Evolutionary conservation across 2,888 invertebrate species (phyloP).

Genomic region (Lasioglossum morio): DNA sequence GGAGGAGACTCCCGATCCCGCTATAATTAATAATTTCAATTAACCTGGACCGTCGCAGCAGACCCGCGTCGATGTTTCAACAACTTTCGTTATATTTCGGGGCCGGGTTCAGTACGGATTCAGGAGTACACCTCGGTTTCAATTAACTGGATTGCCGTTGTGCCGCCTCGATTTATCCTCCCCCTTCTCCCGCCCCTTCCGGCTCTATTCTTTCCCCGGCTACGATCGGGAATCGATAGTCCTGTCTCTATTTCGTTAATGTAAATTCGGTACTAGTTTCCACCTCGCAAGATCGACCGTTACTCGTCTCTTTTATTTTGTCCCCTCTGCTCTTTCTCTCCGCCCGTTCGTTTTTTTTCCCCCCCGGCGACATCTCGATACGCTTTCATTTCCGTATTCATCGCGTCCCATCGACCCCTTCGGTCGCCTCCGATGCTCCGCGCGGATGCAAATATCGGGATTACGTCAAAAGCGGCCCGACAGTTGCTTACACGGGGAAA

Average conservation of each 20-base stretch:
- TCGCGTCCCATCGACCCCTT: not conserved
- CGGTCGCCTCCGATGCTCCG: not conserved
- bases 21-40: slow-evolving; percentile 69
- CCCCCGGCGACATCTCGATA: slow-evolving; percentile 13
- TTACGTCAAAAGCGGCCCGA: not conserved
- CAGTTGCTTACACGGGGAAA: not conserved
- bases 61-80: slow-evolving; percentile 29
- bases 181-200: not conserved
- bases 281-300: slow-evolving; percentile 27
- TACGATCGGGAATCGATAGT: slow-evolving; percentile 64
- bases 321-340: not conserved
- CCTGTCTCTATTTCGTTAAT: slow-evolving; percentile 62
- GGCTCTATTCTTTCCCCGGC: slow-evolving; percentile 5
- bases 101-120: slow-evolving; percentile 31
- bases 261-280: slow-evolving; percentile 56
- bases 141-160: slow-evolving; percentile 69
- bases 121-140: slow-evolving; percentile 59
- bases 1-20: slow-evolving; percentile 38
- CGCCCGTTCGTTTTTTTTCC: not conserved
- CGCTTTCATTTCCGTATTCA: slow-evolving; percentile 15
- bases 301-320: not conserved
- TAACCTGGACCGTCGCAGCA: slow-evolving; percentile 38
- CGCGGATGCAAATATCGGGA: slow-evolving; percentile 10
- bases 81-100: slow-evolving; percentile 51
- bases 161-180: slow-evolving; percentile 53